Base-by-base conservation (phyloP, 1,140 invertebrate species). In the Procambarus virginalis region DNA sequence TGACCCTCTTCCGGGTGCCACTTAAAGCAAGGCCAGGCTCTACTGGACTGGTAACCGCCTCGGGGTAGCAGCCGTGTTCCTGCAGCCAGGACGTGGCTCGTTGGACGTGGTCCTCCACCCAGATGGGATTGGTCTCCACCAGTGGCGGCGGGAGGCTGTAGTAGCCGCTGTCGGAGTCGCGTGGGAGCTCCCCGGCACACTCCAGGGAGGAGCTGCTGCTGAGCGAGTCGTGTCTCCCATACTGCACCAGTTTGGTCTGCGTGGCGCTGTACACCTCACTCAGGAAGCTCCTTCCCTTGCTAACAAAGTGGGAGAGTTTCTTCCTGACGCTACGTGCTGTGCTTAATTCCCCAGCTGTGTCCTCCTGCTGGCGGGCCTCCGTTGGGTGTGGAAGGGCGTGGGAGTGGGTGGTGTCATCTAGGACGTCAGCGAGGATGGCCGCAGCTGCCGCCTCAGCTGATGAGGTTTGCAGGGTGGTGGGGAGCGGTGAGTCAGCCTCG, bases 201-300 rank as follows among this genome's bases (percentile, higher is more conserved):
- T 20, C n/a, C 2, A 17, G 20, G 22, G 76, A 51, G 76, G 5
- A 49, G 55, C 51, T 60, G 49, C 55, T 20, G n/a, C 22, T 34
- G 1, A n/a, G 12, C 2, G 48, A 17, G 10, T 60, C 75, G 34
- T 22, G 17, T 49, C 81, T 76, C 46, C 70, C 48, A 75, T 88
- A 88, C 17, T 88, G 78, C 46, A 78, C 87, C 48, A 89, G 75
- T 45, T 60, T 76, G 58, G 2, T 89, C 34, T 89, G 87, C 10
- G 87, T 89, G 81, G 87, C 87, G 75, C 81, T 89, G 81, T 89
- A 89, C 73, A 89, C 87, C 14, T 89, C 87, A 5, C 51, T 17
- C 81, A 89, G 55, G 87, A 89, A 84, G 60, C 45, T 84, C 81
- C 48, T 77, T 22, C 87, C 87, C 55, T 73, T 73, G 73, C 64